Base-by-base conservation (phyloP, 2,888 invertebrate species). In the Pyrocoelia pectoralis region DNA sequence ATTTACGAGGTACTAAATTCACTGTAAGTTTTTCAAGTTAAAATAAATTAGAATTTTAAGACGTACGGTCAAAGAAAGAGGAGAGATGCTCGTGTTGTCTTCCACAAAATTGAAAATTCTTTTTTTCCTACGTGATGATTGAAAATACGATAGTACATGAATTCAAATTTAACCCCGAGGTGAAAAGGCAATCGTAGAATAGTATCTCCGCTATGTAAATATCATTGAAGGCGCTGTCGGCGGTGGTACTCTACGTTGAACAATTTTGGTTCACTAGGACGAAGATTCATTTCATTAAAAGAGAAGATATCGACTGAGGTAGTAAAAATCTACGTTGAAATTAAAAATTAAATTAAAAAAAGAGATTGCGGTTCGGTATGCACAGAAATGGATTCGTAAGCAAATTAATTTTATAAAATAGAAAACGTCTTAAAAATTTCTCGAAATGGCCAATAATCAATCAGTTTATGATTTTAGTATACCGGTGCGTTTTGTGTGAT, bases 141-240 rank as follows among this genome's bases (percentile, higher is more conserved):
- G 40, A 53, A 63, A 62, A 63, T 54, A 54, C 59, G 59, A 46
- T 46, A 38, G 56, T 54, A 51, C 54, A 56, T 56, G 60, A 60
- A 64, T 59, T 59, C 60, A 64, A 64, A 64, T 64, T 64, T 48
- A 52, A 64, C 59, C 64, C 55, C 33, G 51, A 64, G 64, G 59
- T 64, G 51, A 55, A 59, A 64, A 64, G 58, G 63, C 58, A 64
- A 64, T 64, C 63, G 63, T 19, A 54, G 63, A 43, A 63, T 58
- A 63, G 59, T 63, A 63, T 59, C 56, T 64, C 10, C n/a, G 56
- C 60, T 64, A 64, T 64, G 64, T 56, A 64, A 64, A 64, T 60
- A 59, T 58, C 63, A 59, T 59, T 63, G 55, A 64, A 64, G 56
- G 24, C 59, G n/a, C n/a, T n/a, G 60, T 53, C 48, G 56, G 51